Conservation (phyloP, 2,113 vertebrate species). For the Leuciscus idus region DNA sequence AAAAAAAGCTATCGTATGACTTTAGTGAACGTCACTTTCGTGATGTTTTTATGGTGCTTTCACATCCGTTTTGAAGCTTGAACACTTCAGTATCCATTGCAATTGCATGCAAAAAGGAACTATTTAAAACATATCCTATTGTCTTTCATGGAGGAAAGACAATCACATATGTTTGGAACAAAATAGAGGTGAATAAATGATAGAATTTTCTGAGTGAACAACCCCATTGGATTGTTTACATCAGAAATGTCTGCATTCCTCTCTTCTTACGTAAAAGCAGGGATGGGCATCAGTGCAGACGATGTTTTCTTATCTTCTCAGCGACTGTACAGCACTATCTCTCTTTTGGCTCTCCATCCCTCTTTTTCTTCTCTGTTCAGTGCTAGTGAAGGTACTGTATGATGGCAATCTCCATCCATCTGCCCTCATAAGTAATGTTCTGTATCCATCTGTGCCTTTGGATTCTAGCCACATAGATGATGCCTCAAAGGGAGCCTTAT, state of each 20-base stretch:
- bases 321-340: conserved; percentile 11
- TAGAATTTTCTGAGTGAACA: background rate
- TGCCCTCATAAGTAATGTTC: conserved; percentile 51
- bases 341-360: conserved; percentile 7
- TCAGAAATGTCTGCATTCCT: conserved; percentile 48
- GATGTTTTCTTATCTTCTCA: conserved; percentile 39
- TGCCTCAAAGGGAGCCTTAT: conserved; percentile 1
- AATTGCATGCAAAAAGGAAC: background rate
- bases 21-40: background rate
- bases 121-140: background rate
- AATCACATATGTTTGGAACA: background rate
- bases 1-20: background rate
- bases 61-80: background rate
- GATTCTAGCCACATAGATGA: conserved; percentile 8
- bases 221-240: conserved; percentile 44
- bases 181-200: background rate
- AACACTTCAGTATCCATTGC: background rate
- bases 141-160: background rate
- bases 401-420: conserved; percentile 41
- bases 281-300: conserved; percentile 32
- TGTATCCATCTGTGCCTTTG: conserved; percentile 46
- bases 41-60: background rate
- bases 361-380: conserved; percentile 14
- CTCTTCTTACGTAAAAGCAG: conserved; percentile 5
- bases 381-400: conserved; percentile 26